phyloP scores from a whole-genome alignment of 2,113 vertebrate species.

The Chamaea fasciata region DNA sequence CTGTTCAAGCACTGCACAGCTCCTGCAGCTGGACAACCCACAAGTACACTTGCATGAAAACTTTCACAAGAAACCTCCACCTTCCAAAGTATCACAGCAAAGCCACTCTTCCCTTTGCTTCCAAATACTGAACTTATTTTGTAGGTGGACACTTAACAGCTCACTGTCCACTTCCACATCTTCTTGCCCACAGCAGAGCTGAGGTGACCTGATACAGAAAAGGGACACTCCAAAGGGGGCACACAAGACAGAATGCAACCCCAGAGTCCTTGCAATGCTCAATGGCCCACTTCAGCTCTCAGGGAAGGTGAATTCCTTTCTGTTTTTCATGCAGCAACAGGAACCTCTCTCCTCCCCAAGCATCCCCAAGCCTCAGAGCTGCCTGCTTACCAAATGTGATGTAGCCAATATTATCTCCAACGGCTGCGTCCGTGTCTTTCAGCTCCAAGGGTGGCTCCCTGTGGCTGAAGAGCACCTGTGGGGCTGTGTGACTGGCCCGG shows the following conservation, averaged over 20 bases:
- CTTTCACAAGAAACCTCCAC: neutral
- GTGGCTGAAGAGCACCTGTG: conserved; percentile 98
- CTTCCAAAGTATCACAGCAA: neutral
- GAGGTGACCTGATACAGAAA: neutral
- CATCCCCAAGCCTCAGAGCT: neutral
- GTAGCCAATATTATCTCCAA: conserved; percentile 98
- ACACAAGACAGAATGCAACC: neutral
- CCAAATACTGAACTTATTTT: neutral
- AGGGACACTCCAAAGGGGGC: neutral
- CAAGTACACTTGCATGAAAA: neutral
- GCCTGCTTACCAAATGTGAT: conserved; percentile 91
- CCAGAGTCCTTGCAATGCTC: neutral
- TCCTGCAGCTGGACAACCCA: neutral
- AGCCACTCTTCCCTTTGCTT: neutral
- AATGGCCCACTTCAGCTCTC: neutral
- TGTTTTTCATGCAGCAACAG: neutral
- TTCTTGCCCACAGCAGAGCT: neutral
- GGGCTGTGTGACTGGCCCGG: conserved; percentile 96
- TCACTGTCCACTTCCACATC: neutral
- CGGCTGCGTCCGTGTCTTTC: conserved; percentile 92
- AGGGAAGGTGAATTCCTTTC: neutral
- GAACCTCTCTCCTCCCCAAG: neutral
- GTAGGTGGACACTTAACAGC: neutral
- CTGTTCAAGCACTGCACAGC: neutral
- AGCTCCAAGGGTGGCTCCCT: conserved; percentile 95